Evolutionary conservation across 2,113 vertebrate genomes (phyloP), one percentile per base, ranked within the genome.

Genomic region (Eulemur rufifrons): DNA sequence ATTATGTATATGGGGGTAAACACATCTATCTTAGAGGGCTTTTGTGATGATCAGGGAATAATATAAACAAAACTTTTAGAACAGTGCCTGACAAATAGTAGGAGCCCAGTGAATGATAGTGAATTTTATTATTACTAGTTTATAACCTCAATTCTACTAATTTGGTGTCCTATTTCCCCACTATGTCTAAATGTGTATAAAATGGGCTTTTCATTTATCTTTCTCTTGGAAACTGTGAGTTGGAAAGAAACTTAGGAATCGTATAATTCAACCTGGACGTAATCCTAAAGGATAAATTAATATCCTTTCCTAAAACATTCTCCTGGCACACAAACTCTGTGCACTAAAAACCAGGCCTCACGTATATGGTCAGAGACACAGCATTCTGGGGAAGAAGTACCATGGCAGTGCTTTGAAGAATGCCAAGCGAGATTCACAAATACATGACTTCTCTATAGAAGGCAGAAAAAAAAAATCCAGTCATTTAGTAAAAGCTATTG

Each of bases 271-370:
- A 87, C 45, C 27, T 91, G 69, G 84, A 94, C 52, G 4, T 86
- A 90, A 95, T 76, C 37, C 92, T 97, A 95, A 97, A 86, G 85
- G 92, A 96, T 91, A 98, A 97, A 98, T 98, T 97, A 97, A 96
- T 95, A 91, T 82, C 81, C 89, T 97, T 88, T 95, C 97, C 87
- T 91, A 96, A 96, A 47, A 8, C 96, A 97, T 97, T 89, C 81
- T 97, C 85, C 93, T 93, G 74, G 91, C 82, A 66, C 82, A 64
- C 5, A 10, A 52, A 47, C 96, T 97, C 64, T 86, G 77, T 50
- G 20, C 86, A 98, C 95, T 94, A 97, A 97, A 97, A 94, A 89
- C 69, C 20, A 88, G 83, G 69, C 94, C 92, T 97, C 96, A 87
- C 95, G 86, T 90, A 73, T 80, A 83, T 45, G 88, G 97, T 95